Evolutionary conservation across 1,140 invertebrate species (phyloP).

Genomic region (Brachionus rubens): DNA sequence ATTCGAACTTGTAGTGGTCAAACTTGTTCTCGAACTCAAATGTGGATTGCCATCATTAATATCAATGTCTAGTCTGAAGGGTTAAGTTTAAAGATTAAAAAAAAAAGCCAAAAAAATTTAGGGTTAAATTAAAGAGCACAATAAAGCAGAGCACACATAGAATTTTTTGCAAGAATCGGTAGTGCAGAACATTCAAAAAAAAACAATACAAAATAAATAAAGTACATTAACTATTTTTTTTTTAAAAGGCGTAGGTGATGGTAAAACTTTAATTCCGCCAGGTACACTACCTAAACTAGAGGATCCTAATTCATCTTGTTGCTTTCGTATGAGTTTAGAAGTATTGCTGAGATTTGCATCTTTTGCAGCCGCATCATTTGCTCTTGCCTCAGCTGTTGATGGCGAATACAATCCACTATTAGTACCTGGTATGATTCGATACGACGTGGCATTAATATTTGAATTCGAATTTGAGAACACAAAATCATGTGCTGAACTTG

Average conservation of each 20-base stretch:
- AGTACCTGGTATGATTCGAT: not conserved
- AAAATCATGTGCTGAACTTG: slow-evolving; percentile 8
- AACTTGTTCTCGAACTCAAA: slow-evolving; percentile 13
- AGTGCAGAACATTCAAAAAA: not conserved
- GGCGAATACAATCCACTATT: slow-evolving; percentile 27
- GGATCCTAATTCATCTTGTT: slow-evolving; percentile 29
- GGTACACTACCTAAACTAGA: slow-evolving; percentile 41
- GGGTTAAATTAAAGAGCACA: no score
- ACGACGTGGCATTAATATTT: slow-evolving; percentile 6
- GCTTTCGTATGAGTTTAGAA: not conserved
- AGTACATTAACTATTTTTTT: slow-evolving; percentile 27
- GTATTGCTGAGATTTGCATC: slow-evolving; percentile 24
- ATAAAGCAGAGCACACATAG: slow-evolving; percentile 24
- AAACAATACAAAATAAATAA: slow-evolving; percentile 9
- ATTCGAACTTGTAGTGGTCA: slow-evolving; percentile 8
- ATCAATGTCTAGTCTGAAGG: slow-evolving; percentile 24
- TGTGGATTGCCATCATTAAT: slow-evolving; percentile 33
- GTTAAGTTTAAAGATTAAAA: not conserved
- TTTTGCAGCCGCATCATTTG: slow-evolving; percentile 15
- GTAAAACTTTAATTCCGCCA: slow-evolving; percentile 44
- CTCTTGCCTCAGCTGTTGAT: not conserved
- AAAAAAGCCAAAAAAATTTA: no score
- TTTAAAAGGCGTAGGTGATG: not conserved
- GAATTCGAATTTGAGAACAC: slow-evolving; percentile 6
- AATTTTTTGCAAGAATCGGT: slow-evolving; percentile 7